Evolutionary conservation across 2,888 invertebrate genomes (phyloP).

Genomic region (Metellina segmentata): DNA sequence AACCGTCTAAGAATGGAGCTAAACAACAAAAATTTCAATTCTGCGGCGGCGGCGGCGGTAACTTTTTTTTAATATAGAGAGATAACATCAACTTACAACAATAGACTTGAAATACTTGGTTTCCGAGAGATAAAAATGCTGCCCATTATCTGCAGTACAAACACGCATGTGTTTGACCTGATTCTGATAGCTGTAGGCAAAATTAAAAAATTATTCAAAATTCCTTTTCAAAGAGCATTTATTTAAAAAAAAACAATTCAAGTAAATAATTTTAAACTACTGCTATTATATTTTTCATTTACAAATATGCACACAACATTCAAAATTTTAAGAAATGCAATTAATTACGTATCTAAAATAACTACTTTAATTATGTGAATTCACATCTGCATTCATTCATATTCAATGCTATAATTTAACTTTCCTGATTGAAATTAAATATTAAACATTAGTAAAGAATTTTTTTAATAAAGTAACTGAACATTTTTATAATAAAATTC

Average conservation of each 20-base stretch:
- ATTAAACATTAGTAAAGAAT: neutral
- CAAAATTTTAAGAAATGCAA: too few relatives aligned
- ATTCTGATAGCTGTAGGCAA: constrained; percentile 76
- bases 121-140: constrained; percentile 92
- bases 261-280: too few relatives aligned
- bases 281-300: neutral
- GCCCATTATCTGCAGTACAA: constrained; percentile 83
- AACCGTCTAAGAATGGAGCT: too few relatives aligned
- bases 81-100: constrained; percentile 83
- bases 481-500: neutral
- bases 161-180: constrained; percentile 95
- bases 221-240: neutral
- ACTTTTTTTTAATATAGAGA: too few relatives aligned
- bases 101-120: constrained; percentile 94
- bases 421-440: neutral
- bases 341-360: too few relatives aligned
- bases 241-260: neutral
- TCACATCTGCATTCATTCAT: too few relatives aligned
- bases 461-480: neutral
- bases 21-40: too few relatives aligned
- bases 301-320: constrained; percentile 4
- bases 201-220: neutral
- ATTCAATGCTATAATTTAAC: neutral
- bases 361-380: too few relatives aligned
- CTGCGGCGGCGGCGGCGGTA: too few relatives aligned